These are phyloP conservation scores for Congeria kusceri DNA, from an alignment of 2,888 invertebrate species.

Conservation along the genomic window DNA sequence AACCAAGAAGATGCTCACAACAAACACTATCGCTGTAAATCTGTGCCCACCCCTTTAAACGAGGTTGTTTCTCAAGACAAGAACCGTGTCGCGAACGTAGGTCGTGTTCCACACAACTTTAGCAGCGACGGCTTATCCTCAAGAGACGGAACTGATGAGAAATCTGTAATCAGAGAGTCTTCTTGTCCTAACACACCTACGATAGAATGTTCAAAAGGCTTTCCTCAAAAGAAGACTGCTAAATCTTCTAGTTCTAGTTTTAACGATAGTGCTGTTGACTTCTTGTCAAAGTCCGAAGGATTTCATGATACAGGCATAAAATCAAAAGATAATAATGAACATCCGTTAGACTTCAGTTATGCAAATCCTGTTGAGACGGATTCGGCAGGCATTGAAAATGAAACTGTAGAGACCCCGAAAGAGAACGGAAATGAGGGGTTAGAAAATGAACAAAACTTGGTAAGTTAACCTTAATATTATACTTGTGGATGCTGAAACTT, in stretches of 20 bases:
- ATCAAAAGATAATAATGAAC: conserved; percentile 82
- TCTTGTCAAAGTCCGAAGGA: conserved; percentile 87
- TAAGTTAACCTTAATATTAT: conserved; percentile 64
- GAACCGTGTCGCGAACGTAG: conserved; percentile 16
- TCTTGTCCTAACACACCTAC: conserved; percentile 75
- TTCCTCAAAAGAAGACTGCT: conserved; percentile 33
- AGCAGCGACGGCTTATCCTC: neutral
- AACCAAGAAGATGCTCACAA: conserved; percentile 64
- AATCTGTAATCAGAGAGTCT: conserved; percentile 21
- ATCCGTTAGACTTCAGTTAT: conserved; percentile 58
- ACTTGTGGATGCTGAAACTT: no score
- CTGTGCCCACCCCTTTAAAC: conserved; percentile 73
- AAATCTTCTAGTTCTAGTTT: conserved; percentile 40
- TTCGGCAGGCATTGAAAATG: conserved; percentile 34
- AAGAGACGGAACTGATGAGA: conserved; percentile 1
- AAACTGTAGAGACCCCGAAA: conserved; percentile 48
- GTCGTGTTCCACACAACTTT: no score
- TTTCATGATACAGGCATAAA: conserved; percentile 88
- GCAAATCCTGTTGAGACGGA: conserved; percentile 53
- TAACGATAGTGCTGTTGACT: conserved; percentile 24
- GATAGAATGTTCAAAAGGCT: conserved; percentile 60
- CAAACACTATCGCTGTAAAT: conserved; percentile 78
- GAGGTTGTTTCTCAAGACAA: conserved; percentile 48
- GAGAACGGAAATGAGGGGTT: conserved; percentile 59
- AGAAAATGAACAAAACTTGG: conserved; percentile 71